Evolutionary conservation across 1,140 invertebrate genomes (phyloP).

Genomic region (Neodiprion fabricii): DNA sequence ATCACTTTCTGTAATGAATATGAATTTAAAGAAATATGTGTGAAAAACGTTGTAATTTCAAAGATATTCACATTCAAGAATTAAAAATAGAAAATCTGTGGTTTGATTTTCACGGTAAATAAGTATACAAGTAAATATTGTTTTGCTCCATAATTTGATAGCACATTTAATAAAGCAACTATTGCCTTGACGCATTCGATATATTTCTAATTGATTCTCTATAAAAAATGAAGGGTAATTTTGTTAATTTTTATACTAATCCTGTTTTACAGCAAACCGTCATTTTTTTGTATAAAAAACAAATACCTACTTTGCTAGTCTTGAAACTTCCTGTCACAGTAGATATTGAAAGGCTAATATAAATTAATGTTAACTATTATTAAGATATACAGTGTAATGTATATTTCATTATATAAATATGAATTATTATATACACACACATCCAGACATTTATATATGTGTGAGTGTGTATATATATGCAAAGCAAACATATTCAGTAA

Average conservation of each 20-base stretch:
- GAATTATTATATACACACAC: conserved; percentile 8
- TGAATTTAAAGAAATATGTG: too few species aligned
- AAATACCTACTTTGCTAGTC: conserved; percentile 10
- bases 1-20: not conserved
- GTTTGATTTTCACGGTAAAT: too few species aligned
- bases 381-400: conserved; percentile 25
- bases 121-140: too few species aligned
- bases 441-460: too few species aligned
- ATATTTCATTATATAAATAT: conserved; percentile 30
- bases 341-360: conserved; percentile 12
- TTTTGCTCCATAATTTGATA: too few species aligned
- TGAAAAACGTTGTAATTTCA: too few species aligned
- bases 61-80: too few species aligned
- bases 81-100: too few species aligned
- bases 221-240: not conserved
- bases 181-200: conserved; percentile 11
- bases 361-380: conserved; percentile 29
- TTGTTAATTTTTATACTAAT: not conserved
- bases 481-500: conserved; percentile 32
- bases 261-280: not conserved
- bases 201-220: not conserved
- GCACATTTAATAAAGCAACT: not conserved
- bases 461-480: conserved; percentile 23
- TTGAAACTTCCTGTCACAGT: conserved; percentile 10
- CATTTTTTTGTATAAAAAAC: not conserved